A percentile compares a stretch with the other conserved stretches of the same genome.
Conservation (phyloP, 2,797 vertebrate species). For the Sorex maritimensis region DNA sequence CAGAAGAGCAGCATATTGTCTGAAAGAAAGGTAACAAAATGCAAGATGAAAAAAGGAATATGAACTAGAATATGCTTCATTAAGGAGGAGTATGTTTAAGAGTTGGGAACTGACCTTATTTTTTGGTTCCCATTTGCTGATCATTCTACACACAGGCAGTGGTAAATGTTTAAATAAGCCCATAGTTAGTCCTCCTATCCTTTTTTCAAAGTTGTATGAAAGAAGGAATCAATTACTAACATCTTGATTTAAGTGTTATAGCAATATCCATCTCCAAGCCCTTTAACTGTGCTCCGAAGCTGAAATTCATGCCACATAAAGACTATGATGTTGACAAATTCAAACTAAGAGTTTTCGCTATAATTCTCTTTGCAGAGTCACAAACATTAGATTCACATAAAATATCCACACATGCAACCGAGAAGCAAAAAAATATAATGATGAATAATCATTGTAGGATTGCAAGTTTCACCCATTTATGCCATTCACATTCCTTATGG, state of each 20-base stretch:
- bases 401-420: constrained; percentile 88
- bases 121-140: not conserved
- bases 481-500: constrained; percentile 91
- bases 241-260: constrained; percentile 44
- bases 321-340: constrained; percentile 84
- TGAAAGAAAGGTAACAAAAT: constrained; percentile 37
- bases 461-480: constrained; percentile 87
- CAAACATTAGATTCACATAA: constrained; percentile 88
- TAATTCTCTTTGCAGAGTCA: constrained; percentile 88
- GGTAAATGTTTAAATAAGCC: constrained; percentile 82
- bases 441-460: constrained; percentile 87
- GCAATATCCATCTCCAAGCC: constrained; percentile 86
- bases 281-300: constrained; percentile 89
- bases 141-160: constrained; percentile 47
- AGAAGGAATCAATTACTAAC: constrained; percentile 45
- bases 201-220: constrained; percentile 54
- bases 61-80: not conserved
- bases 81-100: not conserved
- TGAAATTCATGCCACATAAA: constrained; percentile 84
- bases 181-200: not conserved
- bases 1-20: not conserved
- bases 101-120: not conserved
- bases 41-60: not conserved
- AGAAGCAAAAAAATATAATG: constrained; percentile 88
- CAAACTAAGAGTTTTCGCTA: constrained; percentile 81